Evolutionary conservation across 2,113 vertebrate species (phyloP).

Genomic region (Geococcyx californianus): DNA sequence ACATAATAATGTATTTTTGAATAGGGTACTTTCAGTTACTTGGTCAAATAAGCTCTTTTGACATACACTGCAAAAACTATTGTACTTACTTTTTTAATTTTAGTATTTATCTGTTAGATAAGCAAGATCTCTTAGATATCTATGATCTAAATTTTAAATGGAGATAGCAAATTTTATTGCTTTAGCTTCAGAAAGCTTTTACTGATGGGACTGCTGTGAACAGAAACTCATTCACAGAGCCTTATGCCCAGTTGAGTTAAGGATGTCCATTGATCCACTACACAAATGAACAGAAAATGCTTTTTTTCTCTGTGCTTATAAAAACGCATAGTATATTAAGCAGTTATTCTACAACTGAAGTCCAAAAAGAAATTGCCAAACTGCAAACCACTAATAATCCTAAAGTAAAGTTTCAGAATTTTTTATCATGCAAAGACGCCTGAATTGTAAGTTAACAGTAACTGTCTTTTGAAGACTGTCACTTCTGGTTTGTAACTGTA

Average conservation of each 20-base stretch:
- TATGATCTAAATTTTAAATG: background rate
- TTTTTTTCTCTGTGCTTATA: background rate
- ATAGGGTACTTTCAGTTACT: background rate
- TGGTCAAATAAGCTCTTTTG: background rate
- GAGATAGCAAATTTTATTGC: background rate
- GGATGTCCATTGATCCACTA: background rate
- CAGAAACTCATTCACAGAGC: slow-evolving; percentile 36
- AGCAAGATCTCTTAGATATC: background rate
- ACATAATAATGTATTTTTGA: background rate
- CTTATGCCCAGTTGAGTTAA: slow-evolving; percentile 22
- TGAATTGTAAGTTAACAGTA: background rate
- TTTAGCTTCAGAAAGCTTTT: background rate
- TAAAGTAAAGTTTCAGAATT: background rate
- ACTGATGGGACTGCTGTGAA: slow-evolving; percentile 38
- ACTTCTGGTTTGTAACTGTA: background rate
- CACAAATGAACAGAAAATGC: slow-evolving; percentile 5
- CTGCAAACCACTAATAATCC: background rate
- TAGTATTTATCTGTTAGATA: background rate
- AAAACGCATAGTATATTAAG: background rate
- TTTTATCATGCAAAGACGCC: background rate
- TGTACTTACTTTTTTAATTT: background rate
- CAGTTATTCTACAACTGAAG: background rate
- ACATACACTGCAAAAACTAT: background rate
- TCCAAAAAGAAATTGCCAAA: background rate
- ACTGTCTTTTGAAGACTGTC: background rate